phyloP scores from a whole-genome alignment of 2,888 invertebrate genomes.

The Phalera bucephala region DNA sequence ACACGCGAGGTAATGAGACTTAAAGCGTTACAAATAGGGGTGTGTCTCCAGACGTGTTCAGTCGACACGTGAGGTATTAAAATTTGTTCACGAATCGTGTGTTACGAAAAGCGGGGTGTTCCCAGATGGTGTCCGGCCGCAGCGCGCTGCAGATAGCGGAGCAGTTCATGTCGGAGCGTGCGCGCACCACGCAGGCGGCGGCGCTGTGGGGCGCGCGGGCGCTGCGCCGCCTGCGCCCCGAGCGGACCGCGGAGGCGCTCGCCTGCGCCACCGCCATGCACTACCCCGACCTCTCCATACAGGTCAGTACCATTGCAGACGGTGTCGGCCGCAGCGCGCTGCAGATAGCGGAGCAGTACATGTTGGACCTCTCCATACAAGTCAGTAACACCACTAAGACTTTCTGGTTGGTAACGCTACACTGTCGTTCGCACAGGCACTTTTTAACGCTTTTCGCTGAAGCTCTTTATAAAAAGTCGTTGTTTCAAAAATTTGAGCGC shows the following conservation, averaged over 20 bases:
- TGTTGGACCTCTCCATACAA: slow-evolving; percentile 75
- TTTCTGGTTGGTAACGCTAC: no score
- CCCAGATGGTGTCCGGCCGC: slow-evolving; percentile 64
- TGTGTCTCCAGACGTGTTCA: no score
- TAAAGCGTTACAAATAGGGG: no score
- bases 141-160: slow-evolving; percentile 86
- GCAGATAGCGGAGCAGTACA: slow-evolving; percentile 88
- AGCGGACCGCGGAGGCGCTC: slow-evolving; percentile 57
- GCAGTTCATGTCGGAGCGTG: slow-evolving; percentile 85
- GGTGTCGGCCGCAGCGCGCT: slow-evolving; percentile 73
- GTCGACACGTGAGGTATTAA: no score
- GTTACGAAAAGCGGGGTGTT: no score
- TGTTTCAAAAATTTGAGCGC: no score
- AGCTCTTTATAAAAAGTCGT: no score
- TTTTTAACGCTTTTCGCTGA: no score
- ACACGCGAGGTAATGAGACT: no score
- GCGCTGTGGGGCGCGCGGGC: slow-evolving; percentile 92
- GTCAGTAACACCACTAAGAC: no score
- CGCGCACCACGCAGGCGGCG: slow-evolving; percentile 88
- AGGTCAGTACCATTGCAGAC: slow-evolving; percentile 61
- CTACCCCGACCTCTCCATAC: slow-evolving; percentile 57
- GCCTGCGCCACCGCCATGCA: slow-evolving; percentile 55
- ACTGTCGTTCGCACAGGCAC: no score
- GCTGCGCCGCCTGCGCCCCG: slow-evolving; percentile 88
- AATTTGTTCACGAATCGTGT: neutral